Conservation (phyloP, 2,888 invertebrate species). For the Xanthia togata region DNA sequence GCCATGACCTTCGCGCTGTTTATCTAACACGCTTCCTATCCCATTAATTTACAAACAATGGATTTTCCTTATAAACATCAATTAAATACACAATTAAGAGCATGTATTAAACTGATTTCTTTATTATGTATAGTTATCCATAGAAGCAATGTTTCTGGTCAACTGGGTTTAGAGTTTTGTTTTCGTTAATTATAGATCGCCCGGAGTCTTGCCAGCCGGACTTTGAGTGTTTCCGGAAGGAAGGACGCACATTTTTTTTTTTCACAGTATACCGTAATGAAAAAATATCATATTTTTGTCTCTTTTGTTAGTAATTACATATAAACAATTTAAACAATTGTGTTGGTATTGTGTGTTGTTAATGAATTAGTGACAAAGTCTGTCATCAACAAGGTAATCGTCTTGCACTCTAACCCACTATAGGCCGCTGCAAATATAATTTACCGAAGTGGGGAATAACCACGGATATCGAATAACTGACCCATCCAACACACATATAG, state of each 20-base stretch:
- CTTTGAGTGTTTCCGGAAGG: too few species aligned
- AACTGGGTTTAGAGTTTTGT: background rate
- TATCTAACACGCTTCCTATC: conserved; percentile 45
- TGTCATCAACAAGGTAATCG: background rate
- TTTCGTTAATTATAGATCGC: too few species aligned
- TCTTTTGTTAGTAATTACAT: background rate
- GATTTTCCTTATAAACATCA: conserved; percentile 54
- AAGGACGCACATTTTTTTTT: too few species aligned
- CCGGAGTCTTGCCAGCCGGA: too few species aligned
- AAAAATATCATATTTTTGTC: too few species aligned
- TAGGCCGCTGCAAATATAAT: background rate
- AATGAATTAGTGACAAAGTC: background rate
- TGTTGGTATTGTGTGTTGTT: background rate
- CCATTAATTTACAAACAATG: conserved; percentile 51
- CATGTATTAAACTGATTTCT: conserved; percentile 21
- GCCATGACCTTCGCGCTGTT: conserved; percentile 37
- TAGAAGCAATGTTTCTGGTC: background rate
- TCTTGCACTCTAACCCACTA: background rate
- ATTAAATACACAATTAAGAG: conserved; percentile 43
- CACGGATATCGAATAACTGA: too few species aligned
- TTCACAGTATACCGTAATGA: too few species aligned
- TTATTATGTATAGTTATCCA: background rate
- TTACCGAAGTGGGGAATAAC: background rate
- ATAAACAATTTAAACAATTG: background rate
- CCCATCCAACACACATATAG: background rate